Evolutionary conservation across 2,888 invertebrate genomes (phyloP).

Genomic region (Papilio gigon): DNA sequence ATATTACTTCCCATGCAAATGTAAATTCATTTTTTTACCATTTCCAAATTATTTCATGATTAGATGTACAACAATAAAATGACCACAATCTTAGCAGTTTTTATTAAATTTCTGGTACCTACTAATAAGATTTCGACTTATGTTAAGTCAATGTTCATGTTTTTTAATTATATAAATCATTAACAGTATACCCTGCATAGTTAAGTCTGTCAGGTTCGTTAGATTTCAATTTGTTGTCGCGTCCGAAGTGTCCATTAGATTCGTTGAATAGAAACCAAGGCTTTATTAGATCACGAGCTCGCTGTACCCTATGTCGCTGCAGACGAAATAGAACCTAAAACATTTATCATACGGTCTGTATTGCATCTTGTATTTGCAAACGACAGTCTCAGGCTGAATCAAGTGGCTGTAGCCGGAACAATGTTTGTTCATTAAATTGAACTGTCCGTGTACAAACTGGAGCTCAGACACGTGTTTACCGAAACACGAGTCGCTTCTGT

Average conservation of each 20-base stretch:
- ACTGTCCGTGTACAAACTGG: constrained; percentile 23
- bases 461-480: constrained; percentile 28
- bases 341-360: neutral
- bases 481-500: constrained; percentile 7
- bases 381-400: constrained; percentile 36
- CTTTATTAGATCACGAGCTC: constrained; percentile 36
- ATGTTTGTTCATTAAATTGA: constrained; percentile 44
- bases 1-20: no score
- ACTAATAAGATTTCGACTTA: no score
- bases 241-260: constrained; percentile 32
- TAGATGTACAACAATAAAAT: no score
- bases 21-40: no score
- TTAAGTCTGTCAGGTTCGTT: constrained; percentile 28
- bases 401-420: constrained; percentile 39
- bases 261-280: constrained; percentile 30
- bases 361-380: neutral
- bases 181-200: constrained; percentile 23
- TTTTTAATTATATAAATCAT: neutral
- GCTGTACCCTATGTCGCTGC: neutral
- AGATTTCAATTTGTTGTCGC: constrained; percentile 30
- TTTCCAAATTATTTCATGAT: no score
- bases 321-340: constrained; percentile 11
- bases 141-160: no score
- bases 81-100: no score
- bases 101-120: no score